A percentile compares a stretch with the other conserved stretches of the same genome.
Evolutionary conservation across 2,797 vertebrate species (phyloP).

Genomic region (Alosa sapidissima): DNA sequence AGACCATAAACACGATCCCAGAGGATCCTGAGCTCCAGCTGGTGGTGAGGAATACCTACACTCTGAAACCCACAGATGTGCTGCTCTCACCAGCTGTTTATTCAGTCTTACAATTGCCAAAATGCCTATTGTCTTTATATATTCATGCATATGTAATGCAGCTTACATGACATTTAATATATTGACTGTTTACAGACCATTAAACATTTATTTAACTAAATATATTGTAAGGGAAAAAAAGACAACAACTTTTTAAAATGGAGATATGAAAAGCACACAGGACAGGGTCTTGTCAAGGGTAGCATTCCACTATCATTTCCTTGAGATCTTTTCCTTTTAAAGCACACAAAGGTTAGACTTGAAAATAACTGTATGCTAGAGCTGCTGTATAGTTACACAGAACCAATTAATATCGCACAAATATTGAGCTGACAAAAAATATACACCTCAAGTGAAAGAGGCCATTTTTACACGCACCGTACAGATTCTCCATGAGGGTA

Average conservation of each 20-base stretch:
- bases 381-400: not conserved
- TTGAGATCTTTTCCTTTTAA: not conserved
- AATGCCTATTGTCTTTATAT: conserved; percentile 21
- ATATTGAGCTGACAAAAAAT: not conserved
- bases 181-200: conserved; percentile 17
- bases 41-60: not conserved
- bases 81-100: not conserved
- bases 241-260: not conserved
- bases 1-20: not conserved
- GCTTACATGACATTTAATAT: conserved; percentile 7
- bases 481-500: not conserved
- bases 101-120: conserved; percentile 14
- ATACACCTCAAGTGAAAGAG: not conserved
- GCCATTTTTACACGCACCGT: not conserved
- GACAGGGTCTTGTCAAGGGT: conserved; percentile 9
- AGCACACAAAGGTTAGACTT: not conserved
- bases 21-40: not conserved
- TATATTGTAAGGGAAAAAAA: not conserved
- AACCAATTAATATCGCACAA: not conserved
- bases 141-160: conserved; percentile 3
- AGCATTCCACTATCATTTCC: conserved; percentile 24
- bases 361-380: not conserved
- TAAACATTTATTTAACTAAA: not conserved
- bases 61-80: not conserved
- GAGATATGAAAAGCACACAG: conserved; percentile 4